Evolutionary conservation across 2,888 invertebrate genomes (phyloP).

Genomic region (Toxonevra muliebris): DNA sequence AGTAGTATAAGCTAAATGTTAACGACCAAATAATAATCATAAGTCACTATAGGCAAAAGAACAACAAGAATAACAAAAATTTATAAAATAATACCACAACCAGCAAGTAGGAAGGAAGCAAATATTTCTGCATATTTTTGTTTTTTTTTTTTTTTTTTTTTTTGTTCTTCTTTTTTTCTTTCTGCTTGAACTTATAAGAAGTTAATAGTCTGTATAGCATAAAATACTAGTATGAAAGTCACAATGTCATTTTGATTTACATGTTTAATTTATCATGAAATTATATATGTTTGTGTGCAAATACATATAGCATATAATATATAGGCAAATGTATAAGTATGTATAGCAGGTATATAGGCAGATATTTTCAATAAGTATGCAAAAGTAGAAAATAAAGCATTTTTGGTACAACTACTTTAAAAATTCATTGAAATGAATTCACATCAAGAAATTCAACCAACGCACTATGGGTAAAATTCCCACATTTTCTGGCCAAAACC

Average conservation of each 20-base stretch:
- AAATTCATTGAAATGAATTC: too few relatives aligned
- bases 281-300: too few relatives aligned
- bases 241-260: slow-evolving; percentile 27
- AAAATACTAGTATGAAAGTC: neutral
- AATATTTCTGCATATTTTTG: neutral
- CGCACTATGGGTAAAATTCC: too few relatives aligned
- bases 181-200: neutral
- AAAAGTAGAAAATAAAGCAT: too few relatives aligned
- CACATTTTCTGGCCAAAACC: too few relatives aligned
- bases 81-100: neutral
- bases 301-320: too few relatives aligned
- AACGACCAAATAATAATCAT: slow-evolving; percentile 39
- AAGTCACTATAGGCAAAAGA: slow-evolving; percentile 27
- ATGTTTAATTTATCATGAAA: slow-evolving; percentile 27
- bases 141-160: neutral
- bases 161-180: neutral
- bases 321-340: too few relatives aligned
- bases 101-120: too few relatives aligned
- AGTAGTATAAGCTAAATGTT: slow-evolving; percentile 27
- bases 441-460: too few relatives aligned
- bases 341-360: too few relatives aligned
- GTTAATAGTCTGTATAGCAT: neutral
- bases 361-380: too few relatives aligned
- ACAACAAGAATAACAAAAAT: slow-evolving; percentile 1
- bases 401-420: too few relatives aligned